Conservation (phyloP, 2,888 invertebrate species). For the Agrenia bidenticulata region DNA sequence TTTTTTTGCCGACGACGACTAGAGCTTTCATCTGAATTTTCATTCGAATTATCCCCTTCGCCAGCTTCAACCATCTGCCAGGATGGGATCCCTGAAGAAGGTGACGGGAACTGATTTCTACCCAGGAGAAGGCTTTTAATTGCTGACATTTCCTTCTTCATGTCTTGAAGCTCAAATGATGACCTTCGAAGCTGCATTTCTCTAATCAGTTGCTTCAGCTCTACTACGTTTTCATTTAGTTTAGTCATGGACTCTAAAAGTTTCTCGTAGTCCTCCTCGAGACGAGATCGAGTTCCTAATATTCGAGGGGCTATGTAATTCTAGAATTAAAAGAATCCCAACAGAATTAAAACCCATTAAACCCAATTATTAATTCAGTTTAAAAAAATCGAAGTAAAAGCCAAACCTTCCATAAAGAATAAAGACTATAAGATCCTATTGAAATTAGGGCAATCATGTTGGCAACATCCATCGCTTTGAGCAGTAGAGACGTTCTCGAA, state of each 20-base stretch:
- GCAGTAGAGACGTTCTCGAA: conserved; percentile 53
- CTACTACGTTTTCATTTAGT: conserved; percentile 48
- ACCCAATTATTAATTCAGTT: background rate
- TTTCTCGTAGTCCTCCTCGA: conserved; percentile 48
- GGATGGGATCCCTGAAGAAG: conserved; percentile 48
- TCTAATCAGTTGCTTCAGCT: conserved; percentile 46
- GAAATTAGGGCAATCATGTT: conserved; percentile 74
- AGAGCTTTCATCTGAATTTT: conserved; percentile 41
- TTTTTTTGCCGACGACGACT: conserved; percentile 31
- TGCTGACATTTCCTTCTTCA: conserved; percentile 70
- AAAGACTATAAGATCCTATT: conserved; percentile 74
- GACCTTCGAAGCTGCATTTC: conserved; percentile 37
- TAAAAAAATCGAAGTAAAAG: background rate
- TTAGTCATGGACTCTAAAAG: conserved; percentile 45
- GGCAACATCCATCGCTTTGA: conserved; percentile 64
- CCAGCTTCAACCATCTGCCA: conserved; percentile 50
- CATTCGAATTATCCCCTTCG: conserved; percentile 41
- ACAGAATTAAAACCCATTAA: too few species aligned
- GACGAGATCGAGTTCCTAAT: conserved; percentile 62
- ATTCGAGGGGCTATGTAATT: conserved; percentile 67
- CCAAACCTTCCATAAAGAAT: conserved; percentile 76
- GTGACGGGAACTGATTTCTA: conserved; percentile 52
- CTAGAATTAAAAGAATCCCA: conserved; percentile 57
- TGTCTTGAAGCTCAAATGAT: conserved; percentile 61
- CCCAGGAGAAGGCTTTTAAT: conserved; percentile 73